Percentiles rank a stretch among this genome's conserved stretches.
These are phyloP conservation scores for Eubucco bourcierii DNA, from an alignment of 2,113 vertebrate genomes.

Conservation along the genomic window DNA sequence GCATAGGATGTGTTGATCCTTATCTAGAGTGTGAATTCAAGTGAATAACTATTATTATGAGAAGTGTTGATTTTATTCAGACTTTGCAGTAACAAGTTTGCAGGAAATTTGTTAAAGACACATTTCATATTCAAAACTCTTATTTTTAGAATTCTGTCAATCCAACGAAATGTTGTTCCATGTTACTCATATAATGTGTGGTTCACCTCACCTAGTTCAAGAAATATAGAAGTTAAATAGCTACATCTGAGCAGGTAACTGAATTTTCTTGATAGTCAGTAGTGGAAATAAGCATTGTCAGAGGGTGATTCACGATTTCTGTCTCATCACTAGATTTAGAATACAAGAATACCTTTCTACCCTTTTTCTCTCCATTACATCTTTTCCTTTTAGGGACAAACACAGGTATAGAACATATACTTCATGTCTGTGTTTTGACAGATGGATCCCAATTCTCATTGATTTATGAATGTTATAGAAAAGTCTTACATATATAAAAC, in stretches of 20 bases:
- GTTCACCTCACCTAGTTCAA: background rate
- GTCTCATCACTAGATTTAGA: background rate
- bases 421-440: background rate
- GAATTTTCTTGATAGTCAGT: background rate
- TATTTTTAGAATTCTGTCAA: background rate
- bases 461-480: background rate
- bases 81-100: background rate
- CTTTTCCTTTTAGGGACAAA: background rate
- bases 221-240: background rate
- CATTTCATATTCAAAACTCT: background rate
- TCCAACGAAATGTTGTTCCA: background rate
- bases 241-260: background rate
- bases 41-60: background rate
- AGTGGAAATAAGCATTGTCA: background rate
- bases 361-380: background rate
- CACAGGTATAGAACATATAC: background rate
- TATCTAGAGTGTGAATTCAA: background rate
- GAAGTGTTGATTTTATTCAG: slow-evolving; percentile 12
- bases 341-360: background rate
- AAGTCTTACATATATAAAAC: background rate
- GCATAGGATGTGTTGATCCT: background rate
- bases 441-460: background rate
- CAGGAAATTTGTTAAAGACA: background rate
- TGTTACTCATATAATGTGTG: background rate
- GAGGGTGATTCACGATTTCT: background rate